These are phyloP conservation scores for Drosophila peninsularis DNA, from an alignment of 2,888 invertebrate genomes.

Conservation along the genomic window DNA sequence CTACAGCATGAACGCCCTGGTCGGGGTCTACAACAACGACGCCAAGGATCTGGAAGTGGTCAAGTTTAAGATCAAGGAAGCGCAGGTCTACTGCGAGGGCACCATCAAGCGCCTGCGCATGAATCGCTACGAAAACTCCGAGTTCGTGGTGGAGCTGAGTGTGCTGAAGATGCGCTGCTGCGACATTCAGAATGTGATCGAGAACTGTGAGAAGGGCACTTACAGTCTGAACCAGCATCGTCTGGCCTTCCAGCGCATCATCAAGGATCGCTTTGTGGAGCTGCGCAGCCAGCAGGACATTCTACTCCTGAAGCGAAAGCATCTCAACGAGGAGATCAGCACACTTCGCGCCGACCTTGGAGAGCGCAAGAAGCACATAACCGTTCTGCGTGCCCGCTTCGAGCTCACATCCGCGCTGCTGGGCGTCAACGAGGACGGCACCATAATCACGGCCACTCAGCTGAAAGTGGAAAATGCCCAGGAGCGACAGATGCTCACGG, in stretches of 20 bases:
- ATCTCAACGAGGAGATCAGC: constrained; percentile 86
- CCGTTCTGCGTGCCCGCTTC: constrained; percentile 88
- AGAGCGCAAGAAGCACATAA: constrained; percentile 88
- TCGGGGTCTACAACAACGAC: constrained; percentile 85
- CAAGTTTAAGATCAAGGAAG: constrained; percentile 86
- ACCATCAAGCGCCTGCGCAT: constrained; percentile 86
- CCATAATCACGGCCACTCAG: constrained; percentile 89
- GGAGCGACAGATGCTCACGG: constrained; percentile 88
- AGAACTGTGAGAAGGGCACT: constrained; percentile 87
- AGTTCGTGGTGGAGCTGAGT: constrained; percentile 88
- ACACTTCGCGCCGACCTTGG: constrained; percentile 87
- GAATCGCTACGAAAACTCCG: constrained; percentile 85
- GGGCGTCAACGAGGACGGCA: constrained; percentile 91
- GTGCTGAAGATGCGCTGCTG: constrained; percentile 88
- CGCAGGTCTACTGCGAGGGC: constrained; percentile 86
- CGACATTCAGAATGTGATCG: constrained; percentile 88
- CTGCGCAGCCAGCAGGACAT: constrained; percentile 88
- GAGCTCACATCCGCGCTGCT: constrained; percentile 84
- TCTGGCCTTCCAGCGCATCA: constrained; percentile 89
- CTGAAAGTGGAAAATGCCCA: constrained; percentile 89
- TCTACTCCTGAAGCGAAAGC: constrained; percentile 87
- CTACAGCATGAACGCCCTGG: constrained; percentile 86
- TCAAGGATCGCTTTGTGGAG: constrained; percentile 89
- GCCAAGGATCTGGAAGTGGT: constrained; percentile 82
- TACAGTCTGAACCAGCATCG: constrained; percentile 89